Percentiles rank a stretch among this genome's conserved stretches.
phyloP scores from a whole-genome alignment of 1,140 invertebrate species.

The Apis dorsata region DNA sequence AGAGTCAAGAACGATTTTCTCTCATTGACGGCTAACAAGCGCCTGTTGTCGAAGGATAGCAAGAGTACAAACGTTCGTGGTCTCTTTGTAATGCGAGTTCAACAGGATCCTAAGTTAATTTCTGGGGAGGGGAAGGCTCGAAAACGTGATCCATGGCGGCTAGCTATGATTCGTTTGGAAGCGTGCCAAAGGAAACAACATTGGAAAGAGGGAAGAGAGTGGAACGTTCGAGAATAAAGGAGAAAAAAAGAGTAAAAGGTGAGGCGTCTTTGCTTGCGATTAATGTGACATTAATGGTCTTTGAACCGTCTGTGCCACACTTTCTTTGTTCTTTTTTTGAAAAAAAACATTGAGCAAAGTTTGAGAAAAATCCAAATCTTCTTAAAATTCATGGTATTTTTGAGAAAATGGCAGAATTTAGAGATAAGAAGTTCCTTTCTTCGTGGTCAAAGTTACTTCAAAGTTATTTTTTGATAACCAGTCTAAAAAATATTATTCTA shows the following conservation, averaged over 20 bases:
- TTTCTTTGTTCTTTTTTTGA: not conserved
- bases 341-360: not conserved
- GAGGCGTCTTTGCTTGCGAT: not conserved
- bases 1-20: not conserved
- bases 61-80: not conserved
- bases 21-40: slow-evolving; percentile 3
- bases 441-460: no score
- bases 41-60: not conserved
- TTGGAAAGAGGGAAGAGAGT: no score
- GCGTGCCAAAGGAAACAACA: not conserved
- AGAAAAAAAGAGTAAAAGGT: not conserved
- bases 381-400: no score
- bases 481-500: no score
- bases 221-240: not conserved
- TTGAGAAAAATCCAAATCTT: not conserved
- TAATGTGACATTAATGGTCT: not conserved
- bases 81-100: slow-evolving; percentile 4
- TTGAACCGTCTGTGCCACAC: not conserved
- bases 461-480: no score
- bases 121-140: not conserved
- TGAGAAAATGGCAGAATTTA: no score
- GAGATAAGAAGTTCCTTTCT: no score
- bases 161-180: slow-evolving; percentile 3
- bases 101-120: slow-evolving; percentile 18
- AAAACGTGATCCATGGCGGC: not conserved